phyloP scores from a whole-genome alignment of 1,140 invertebrate genomes.

The Homarus americanus region DNA sequence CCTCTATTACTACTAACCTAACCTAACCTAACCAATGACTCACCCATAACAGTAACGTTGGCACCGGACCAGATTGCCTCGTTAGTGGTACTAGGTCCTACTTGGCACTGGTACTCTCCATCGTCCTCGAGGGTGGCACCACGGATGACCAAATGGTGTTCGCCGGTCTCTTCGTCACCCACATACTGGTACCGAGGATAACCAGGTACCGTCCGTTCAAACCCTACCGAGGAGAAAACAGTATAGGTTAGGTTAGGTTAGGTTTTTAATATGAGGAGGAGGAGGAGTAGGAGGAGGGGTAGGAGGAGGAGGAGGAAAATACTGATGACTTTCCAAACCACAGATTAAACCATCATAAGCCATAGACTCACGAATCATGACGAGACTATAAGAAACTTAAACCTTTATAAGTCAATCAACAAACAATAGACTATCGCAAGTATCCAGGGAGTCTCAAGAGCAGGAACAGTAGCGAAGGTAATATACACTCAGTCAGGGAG shows the following conservation, averaged over 20 bases:
- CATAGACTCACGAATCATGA: too few species aligned
- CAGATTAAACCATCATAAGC: too few species aligned
- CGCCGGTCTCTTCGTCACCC: slow-evolving; percentile 24
- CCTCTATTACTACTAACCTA: too few species aligned
- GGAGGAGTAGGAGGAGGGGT: background rate
- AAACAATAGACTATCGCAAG: too few species aligned
- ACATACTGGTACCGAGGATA: slow-evolving; percentile 48
- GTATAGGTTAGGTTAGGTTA: background rate
- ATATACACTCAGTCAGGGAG: too few species aligned
- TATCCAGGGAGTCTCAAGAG: too few species aligned
- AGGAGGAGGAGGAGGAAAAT: background rate
- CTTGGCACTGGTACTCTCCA: too few species aligned
- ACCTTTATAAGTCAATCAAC: too few species aligned
- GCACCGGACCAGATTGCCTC: slow-evolving; percentile 45
- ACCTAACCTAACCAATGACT: background rate
- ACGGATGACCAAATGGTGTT: slow-evolving; percentile 48
- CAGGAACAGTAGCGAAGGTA: too few species aligned
- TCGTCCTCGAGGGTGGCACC: slow-evolving; percentile 49
- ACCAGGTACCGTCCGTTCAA: slow-evolving; percentile 42
- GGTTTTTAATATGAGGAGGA: background rate
- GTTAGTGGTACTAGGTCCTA: slow-evolving; percentile 33
- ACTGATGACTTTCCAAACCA: too few species aligned
- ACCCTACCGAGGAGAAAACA: slow-evolving; percentile 11
- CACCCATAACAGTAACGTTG: slow-evolving; percentile 52
- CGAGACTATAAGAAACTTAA: too few species aligned